A percentile compares a stretch with the other conserved stretches of the same genome.
phyloP scores from a whole-genome alignment of 2,797 vertebrate genomes.

The Amphiprion clarkii region DNA sequence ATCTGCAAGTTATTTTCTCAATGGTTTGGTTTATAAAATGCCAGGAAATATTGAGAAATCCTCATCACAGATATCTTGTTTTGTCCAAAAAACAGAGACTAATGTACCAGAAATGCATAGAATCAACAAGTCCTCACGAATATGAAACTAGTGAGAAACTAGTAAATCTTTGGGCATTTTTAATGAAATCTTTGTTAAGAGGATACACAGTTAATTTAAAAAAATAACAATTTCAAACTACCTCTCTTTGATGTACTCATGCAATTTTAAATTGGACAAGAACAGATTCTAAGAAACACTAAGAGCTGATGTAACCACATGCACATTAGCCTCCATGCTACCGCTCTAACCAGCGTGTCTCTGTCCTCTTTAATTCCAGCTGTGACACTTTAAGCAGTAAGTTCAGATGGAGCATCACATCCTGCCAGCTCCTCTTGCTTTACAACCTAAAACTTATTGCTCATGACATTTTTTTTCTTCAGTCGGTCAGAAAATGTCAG shows the following conservation, averaged over 20 bases:
- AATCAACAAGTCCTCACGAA: neutral
- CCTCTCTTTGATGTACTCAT: neutral
- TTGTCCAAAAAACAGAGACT: neutral
- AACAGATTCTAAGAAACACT: neutral
- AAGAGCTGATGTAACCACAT: neutral
- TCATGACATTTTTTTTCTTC: conserved; percentile 17
- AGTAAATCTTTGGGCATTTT: neutral
- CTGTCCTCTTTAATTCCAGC: neutral
- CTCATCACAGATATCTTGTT: neutral
- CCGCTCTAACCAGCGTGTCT: too few species aligned
- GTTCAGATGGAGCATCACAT: conserved; percentile 18
- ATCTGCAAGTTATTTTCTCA: neutral
- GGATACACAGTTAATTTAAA: neutral
- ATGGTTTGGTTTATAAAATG: neutral
- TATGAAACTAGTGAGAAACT: neutral
- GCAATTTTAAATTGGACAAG: neutral
- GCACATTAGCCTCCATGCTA: neutral
- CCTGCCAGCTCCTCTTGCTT: neutral
- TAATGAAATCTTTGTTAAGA: neutral
- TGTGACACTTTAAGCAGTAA: neutral
- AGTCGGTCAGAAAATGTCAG: conserved; percentile 26
- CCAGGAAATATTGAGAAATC: neutral
- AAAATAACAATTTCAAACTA: neutral
- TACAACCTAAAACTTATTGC: neutral
- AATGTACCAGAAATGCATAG: neutral